Conservation (phyloP, 92 coral and sea anemone species). For the Desmophyllum pertusum region DNA sequence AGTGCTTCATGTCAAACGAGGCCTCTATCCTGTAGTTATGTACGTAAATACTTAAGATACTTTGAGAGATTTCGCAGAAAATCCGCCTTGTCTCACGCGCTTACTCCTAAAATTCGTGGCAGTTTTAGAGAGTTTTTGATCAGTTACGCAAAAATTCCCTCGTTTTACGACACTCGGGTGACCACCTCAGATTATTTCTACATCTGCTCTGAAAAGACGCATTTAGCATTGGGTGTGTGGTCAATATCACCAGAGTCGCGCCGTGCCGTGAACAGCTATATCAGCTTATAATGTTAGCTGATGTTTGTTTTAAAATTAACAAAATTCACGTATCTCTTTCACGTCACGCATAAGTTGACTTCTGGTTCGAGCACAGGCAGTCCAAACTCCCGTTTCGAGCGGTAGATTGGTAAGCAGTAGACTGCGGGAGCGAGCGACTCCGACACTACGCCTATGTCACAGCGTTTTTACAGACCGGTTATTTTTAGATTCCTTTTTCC, state of each 20-base stretch:
- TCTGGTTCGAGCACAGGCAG: too few relatives aligned
- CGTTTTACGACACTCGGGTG: neutral
- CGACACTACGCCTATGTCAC: too few relatives aligned
- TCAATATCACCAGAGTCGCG: neutral
- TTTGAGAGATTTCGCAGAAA: neutral
- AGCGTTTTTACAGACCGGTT: too few relatives aligned
- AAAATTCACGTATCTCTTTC: neutral
- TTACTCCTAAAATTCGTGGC: neutral
- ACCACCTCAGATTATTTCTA: neutral
- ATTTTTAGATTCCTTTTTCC: too few relatives aligned
- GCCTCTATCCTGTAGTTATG: conserved; percentile 3
- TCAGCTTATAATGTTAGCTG: neutral
- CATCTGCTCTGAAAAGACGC: neutral
- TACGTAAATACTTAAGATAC: neutral
- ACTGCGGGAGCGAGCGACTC: too few relatives aligned
- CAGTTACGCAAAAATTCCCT: neutral
- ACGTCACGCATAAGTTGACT: neutral
- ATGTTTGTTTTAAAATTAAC: too few relatives aligned
- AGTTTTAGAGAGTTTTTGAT: neutral
- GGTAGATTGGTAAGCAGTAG: too few relatives aligned
- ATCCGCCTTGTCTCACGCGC: neutral
- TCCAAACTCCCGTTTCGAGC: too few relatives aligned
- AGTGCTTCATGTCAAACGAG: conserved; percentile 6
- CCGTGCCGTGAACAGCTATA: neutral
- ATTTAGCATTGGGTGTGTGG: neutral